Conservation (phyloP, 2,113 vertebrate genomes). For the Nycticryphes semicollaris region DNA sequence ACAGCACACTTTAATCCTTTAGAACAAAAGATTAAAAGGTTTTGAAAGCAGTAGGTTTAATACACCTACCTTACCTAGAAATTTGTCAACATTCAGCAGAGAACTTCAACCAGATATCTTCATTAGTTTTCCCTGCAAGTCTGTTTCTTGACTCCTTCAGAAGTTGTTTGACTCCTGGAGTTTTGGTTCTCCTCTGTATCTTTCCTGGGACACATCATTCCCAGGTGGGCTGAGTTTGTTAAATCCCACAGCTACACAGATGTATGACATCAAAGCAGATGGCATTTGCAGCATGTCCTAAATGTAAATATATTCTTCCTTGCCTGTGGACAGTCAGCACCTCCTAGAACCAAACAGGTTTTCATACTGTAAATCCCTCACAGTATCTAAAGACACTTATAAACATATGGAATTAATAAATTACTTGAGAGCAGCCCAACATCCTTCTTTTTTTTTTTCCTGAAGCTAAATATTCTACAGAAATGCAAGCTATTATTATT, state of each 20-base stretch:
- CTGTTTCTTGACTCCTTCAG: neutral
- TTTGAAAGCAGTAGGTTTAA: neutral
- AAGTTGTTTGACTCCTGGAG: neutral
- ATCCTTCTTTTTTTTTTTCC: conserved; percentile 27
- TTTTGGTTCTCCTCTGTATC: neutral
- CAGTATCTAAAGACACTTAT: conserved; percentile 39
- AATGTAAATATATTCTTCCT: neutral
- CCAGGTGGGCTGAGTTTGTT: neutral
- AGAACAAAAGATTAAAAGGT: neutral
- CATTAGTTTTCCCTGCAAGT: neutral
- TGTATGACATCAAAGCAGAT: conserved; percentile 19
- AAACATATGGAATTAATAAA: conserved; percentile 67
- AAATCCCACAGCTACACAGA: neutral
- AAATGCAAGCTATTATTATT: conserved; percentile 56
- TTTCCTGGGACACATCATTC: neutral
- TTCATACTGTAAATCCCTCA: conserved; percentile 55
- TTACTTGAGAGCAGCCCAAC: conserved; percentile 10
- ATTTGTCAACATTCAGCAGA: neutral
- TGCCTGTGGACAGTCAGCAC: conserved; percentile 39
- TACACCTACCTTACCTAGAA: neutral
- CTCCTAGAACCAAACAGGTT: conserved; percentile 42
- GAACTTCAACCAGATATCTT: neutral
- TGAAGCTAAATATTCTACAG: conserved; percentile 39
- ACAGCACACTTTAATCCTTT: neutral
- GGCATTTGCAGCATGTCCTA: conserved; percentile 14